These are phyloP conservation scores for Lordiphosa mommai DNA, from an alignment of 1,140 invertebrate species.

Conservation along the genomic window DNA sequence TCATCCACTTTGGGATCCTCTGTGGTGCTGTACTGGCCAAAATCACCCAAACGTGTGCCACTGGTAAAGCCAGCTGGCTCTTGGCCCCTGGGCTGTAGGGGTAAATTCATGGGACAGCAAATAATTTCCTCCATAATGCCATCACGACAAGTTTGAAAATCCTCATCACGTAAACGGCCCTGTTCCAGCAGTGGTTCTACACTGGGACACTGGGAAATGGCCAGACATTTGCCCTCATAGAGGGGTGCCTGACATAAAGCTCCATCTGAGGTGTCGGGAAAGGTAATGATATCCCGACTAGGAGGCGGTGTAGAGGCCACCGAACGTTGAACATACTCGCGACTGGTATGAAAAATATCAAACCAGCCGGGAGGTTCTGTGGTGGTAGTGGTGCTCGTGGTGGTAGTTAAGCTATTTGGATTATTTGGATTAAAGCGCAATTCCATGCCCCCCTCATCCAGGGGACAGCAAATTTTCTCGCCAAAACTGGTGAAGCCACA, in stretches of 20 bases:
- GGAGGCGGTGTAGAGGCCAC: not conserved
- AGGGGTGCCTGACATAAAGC: conserved; percentile 36
- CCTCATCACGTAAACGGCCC: conserved; percentile 39
- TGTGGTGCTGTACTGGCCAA: not conserved
- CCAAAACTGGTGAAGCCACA: conserved; percentile 44
- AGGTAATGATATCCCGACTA: not conserved
- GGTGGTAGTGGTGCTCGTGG: not conserved
- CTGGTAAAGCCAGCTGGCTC: not conserved
- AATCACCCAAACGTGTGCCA: not conserved
- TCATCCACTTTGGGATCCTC: not conserved
- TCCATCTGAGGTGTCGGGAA: not conserved
- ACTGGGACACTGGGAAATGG: conserved; percentile 36
- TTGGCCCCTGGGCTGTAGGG: conserved; percentile 31
- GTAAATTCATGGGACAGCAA: conserved; percentile 43
- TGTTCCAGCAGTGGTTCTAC: conserved; percentile 31
- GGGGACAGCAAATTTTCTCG: conserved; percentile 63
- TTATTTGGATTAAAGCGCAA: too few relatives aligned
- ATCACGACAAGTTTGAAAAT: conserved; percentile 34
- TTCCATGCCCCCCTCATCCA: conserved; percentile 7
- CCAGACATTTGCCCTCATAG: conserved; percentile 42
- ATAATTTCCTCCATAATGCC: conserved; percentile 56
- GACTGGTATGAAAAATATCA: conserved; percentile 36
- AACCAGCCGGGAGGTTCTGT: conserved; percentile 20
- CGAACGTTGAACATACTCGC: conserved; percentile 25
- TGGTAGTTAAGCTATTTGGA: too few relatives aligned